Conservation (phyloP, 2,888 invertebrate species). For the Apamea sordens region DNA sequence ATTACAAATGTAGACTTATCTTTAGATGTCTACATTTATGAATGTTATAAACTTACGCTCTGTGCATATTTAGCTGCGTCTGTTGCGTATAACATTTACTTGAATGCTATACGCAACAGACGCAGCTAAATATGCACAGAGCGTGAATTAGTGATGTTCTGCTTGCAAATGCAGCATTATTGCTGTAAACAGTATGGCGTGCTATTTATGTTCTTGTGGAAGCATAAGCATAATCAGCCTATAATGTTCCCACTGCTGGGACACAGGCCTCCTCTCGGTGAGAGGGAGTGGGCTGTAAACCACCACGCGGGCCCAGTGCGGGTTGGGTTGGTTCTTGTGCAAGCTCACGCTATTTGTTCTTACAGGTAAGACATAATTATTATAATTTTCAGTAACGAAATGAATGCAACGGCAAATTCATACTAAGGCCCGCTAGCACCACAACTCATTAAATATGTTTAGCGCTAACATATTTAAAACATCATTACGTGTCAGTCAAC, state of each 20-base stretch:
- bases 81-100: background rate
- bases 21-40: background rate
- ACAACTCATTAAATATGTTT: background rate
- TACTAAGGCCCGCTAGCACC: background rate
- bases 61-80: background rate
- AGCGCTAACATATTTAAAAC: background rate
- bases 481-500: background rate
- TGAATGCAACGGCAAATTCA: conserved; percentile 39
- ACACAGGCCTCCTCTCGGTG: too few relatives aligned
- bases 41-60: too few relatives aligned
- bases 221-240: too few relatives aligned
- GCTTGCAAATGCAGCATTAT: background rate
- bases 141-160: background rate
- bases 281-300: too few relatives aligned
- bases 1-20: background rate
- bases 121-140: background rate
- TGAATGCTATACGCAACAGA: background rate
- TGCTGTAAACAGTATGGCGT: background rate
- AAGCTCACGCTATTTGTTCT: background rate
- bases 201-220: background rate
- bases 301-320: too few relatives aligned
- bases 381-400: background rate
- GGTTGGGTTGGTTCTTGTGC: background rate
- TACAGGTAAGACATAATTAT: background rate
- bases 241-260: too few relatives aligned